phyloP scores from a whole-genome alignment of 1,140 invertebrate genomes.

The Bombus superbus region DNA sequence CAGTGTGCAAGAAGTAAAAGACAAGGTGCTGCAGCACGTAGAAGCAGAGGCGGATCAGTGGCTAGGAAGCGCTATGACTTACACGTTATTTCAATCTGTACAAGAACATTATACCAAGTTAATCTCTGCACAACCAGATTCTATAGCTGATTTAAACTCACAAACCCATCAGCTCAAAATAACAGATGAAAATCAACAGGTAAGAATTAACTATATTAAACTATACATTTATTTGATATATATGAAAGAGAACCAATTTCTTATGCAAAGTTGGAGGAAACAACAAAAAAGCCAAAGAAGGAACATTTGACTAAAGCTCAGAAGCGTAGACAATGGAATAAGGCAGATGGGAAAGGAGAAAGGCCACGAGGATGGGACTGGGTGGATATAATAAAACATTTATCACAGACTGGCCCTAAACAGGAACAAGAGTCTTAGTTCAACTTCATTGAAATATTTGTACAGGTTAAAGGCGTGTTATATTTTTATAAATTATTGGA shows the following conservation, averaged over 20 bases:
- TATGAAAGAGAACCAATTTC: not conserved
- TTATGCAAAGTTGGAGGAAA: constrained; percentile 74
- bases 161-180: constrained; percentile 73
- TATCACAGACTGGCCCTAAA: constrained; percentile 91
- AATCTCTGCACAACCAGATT: constrained; percentile 87
- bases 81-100: constrained; percentile 95
- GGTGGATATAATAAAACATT: constrained; percentile 97
- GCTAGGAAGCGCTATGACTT: constrained; percentile 96
- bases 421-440: constrained; percentile 78
- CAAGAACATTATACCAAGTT: constrained; percentile 92
- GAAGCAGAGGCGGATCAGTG: constrained; percentile 90
- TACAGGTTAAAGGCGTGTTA: constrained; percentile 67
- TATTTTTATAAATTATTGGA: constrained; percentile 75
- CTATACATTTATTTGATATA: not conserved
- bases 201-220: constrained; percentile 22
- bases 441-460: constrained; percentile 68
- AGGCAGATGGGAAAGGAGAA: constrained; percentile 91
- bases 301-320: constrained; percentile 95
- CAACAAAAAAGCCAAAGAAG: constrained; percentile 86
- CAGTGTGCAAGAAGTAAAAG: constrained; percentile 89
- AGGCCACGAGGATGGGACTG: constrained; percentile 95
- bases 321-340: constrained; percentile 94
- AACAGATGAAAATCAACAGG: constrained; percentile 67
- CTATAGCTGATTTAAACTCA: constrained; percentile 68
- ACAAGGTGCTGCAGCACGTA: constrained; percentile 86